phyloP scores from a whole-genome alignment of 53 echinoderm and acorn worm genomes.

The Echinarachnius parma region DNA sequence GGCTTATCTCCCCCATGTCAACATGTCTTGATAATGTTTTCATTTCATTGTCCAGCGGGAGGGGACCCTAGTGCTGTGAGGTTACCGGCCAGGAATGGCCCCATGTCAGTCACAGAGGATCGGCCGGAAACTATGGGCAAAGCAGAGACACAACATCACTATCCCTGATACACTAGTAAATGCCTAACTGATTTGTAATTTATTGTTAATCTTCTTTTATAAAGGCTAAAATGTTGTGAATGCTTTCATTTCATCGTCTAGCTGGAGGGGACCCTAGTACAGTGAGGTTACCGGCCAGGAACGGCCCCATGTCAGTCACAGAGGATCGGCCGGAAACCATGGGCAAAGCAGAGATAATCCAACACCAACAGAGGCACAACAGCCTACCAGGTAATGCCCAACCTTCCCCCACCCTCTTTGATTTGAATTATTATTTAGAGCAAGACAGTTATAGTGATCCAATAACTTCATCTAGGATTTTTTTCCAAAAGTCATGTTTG shows the following conservation, averaged over 20 bases:
- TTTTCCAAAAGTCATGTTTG: too few species aligned
- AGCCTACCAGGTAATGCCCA: constrained; percentile 71
- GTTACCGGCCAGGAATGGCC: constrained; percentile 19
- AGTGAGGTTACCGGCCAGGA: constrained; percentile 14
- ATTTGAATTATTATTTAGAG: neutral
- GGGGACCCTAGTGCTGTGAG: constrained; percentile 11
- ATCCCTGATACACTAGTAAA: too few species aligned
- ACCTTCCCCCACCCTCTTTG: neutral
- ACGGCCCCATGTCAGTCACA: constrained; percentile 24
- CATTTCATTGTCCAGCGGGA: neutral
- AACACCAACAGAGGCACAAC: constrained; percentile 42
- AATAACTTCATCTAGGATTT: too few species aligned
- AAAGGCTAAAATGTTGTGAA: neutral
- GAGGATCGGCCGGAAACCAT: constrained; percentile 65
- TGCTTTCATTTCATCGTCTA: neutral
- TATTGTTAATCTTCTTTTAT: too few species aligned
- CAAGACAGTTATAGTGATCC: neutral
- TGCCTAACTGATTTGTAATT: too few species aligned
- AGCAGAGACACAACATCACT: constrained; percentile 55
- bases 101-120: constrained; percentile 29
- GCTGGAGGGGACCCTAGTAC: constrained; percentile 10
- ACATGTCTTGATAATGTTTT: too few species aligned
- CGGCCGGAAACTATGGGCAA: constrained; percentile 73
- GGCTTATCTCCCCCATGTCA: too few species aligned
- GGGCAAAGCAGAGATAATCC: constrained; percentile 67